These are phyloP conservation scores for Campoletis raptor DNA, from an alignment of 2,888 invertebrate genomes.

Conservation along the genomic window DNA sequence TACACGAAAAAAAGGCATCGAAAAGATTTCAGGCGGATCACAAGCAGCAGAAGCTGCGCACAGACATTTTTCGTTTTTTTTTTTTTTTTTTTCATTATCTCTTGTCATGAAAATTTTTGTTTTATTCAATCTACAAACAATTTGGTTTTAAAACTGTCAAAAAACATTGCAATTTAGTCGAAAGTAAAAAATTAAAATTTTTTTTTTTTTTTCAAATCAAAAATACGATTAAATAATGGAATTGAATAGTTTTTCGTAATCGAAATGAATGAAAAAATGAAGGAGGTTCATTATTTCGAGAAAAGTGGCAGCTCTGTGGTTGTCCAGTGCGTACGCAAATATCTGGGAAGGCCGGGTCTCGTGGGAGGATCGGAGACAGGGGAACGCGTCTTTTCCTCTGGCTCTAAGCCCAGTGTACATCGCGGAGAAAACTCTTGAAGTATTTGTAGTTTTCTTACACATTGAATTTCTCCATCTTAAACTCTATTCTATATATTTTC, in stretches of 20 bases:
- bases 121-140: not conserved
- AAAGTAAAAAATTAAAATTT: too few relatives aligned
- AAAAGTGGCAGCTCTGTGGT: constrained; percentile 42
- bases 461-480: not conserved
- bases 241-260: not conserved
- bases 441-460: constrained; percentile 53
- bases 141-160: not conserved
- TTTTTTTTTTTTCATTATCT: not conserved
- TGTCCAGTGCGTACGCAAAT: constrained; percentile 77
- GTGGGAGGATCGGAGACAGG: not conserved
- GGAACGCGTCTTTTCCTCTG: constrained; percentile 16
- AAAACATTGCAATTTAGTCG: not conserved
- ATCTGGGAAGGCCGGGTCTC: constrained; percentile 70
- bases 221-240: not conserved
- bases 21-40: constrained; percentile 16
- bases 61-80: not conserved
- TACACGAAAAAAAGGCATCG: too few relatives aligned
- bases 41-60: constrained; percentile 28
- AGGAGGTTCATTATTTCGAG: not conserved
- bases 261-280: not conserved
- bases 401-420: constrained; percentile 51
- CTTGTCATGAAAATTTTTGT: not conserved
- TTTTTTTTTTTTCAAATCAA: too few relatives aligned
- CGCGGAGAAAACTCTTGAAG: constrained; percentile 37
- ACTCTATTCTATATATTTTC: constrained; percentile 9